A percentile compares a stretch with the other conserved stretches of the same genome.
phyloP scores from a whole-genome alignment of 2,113 vertebrate genomes.

The Chaetura pelagica region DNA sequence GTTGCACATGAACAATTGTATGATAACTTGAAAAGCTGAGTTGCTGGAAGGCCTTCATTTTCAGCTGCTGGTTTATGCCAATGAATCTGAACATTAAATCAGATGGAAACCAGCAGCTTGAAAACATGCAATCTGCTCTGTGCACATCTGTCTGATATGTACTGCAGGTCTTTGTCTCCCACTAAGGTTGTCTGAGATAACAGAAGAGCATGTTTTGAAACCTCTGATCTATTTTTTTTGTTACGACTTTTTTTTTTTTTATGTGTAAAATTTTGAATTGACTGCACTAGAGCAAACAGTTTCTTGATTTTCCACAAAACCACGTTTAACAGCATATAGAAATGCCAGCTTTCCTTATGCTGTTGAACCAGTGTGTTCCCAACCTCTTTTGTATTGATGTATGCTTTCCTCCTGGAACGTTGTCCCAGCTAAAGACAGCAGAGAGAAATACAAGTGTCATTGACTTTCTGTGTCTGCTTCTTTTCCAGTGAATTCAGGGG shows the following conservation, averaged over 20 bases:
- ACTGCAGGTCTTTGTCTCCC: conserved; percentile 31
- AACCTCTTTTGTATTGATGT: not conserved
- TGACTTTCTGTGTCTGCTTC: not conserved
- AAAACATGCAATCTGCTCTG: conserved; percentile 59
- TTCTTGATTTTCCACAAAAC: not conserved
- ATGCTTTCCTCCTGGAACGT: not conserved
- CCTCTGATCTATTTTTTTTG: not conserved
- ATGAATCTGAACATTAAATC: conserved; percentile 58
- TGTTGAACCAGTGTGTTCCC: not conserved
- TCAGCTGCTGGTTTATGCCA: conserved; percentile 38
- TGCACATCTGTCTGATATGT: conserved; percentile 59
- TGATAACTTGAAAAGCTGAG: not conserved
- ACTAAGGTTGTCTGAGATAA: conserved; percentile 29
- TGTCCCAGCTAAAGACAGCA: not conserved
- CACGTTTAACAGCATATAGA: not conserved
- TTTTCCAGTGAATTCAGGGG: not conserved
- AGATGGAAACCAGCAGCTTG: conserved; percentile 58
- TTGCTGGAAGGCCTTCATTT: conserved; percentile 45
- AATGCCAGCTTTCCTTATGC: not conserved
- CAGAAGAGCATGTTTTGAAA: not conserved
- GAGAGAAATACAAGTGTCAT: not conserved
- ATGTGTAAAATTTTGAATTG: not conserved
- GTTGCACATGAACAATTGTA: conserved; percentile 24
- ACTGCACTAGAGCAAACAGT: not conserved
- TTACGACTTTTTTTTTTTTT: not conserved